Evolutionary conservation across 2,113 vertebrate genomes (phyloP).

Genomic region (Gallinago jamesoni): DNA sequence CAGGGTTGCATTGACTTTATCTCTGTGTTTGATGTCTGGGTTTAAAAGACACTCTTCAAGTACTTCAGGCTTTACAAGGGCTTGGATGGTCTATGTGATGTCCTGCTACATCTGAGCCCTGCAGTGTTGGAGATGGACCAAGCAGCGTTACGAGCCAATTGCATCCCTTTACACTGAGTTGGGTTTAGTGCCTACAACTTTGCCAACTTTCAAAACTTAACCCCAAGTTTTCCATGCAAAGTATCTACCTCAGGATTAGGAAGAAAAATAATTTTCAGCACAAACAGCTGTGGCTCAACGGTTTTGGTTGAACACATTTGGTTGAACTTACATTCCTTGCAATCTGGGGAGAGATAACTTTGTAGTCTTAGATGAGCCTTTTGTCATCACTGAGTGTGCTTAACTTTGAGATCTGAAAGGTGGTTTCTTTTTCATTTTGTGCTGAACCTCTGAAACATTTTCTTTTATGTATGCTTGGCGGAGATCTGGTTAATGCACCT

Average conservation of each 20-base stretch:
- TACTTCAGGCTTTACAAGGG: background rate
- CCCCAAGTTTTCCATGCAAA: background rate
- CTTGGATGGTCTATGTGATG: background rate
- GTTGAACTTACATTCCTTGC: background rate
- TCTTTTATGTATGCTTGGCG: background rate
- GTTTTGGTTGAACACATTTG: background rate
- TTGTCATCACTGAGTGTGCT: background rate
- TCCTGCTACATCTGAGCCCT: background rate
- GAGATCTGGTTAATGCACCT: background rate
- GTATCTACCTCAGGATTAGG: background rate
- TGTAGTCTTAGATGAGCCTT: background rate
- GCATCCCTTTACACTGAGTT: accelerated
- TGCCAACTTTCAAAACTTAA: background rate
- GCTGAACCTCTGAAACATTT: background rate
- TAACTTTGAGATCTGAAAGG: background rate
- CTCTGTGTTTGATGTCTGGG: background rate
- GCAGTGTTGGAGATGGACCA: background rate
- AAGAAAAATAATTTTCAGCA: background rate
- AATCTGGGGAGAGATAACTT: background rate
- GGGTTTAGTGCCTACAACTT: background rate
- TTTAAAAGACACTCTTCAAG: background rate
- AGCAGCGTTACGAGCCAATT: background rate
- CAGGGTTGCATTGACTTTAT: background rate
- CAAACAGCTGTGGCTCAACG: background rate
- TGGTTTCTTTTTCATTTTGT: background rate